These are phyloP conservation scores for Tautogolabrus adspersus DNA, from an alignment of 2,113 vertebrate genomes.

Conservation along the genomic window DNA sequence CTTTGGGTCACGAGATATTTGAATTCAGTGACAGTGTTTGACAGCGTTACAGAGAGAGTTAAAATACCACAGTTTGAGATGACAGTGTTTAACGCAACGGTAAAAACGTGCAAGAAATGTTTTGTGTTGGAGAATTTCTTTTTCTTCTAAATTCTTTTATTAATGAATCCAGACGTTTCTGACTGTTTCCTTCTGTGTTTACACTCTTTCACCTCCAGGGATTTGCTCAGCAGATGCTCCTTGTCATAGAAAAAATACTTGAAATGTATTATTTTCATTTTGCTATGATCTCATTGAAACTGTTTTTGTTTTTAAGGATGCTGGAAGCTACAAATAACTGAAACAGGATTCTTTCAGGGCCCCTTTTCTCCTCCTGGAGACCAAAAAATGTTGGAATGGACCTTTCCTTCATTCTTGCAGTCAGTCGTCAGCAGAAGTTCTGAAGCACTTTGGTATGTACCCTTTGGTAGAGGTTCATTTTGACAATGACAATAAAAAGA, in stretches of 20 bases:
- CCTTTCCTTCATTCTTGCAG: neutral
- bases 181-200: conserved; percentile 37
- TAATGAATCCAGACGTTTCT: neutral
- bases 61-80: neutral
- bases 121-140: neutral
- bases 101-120: neutral
- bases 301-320: conserved; percentile 2
- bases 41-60: neutral
- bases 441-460: too few species aligned
- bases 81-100: neutral
- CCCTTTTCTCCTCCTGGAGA: neutral
- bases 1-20: neutral
- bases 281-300: conserved; percentile 3
- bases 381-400: neutral
- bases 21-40: conserved; percentile 12
- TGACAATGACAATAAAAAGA: too few species aligned
- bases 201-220: neutral
- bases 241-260: conserved; percentile 2
- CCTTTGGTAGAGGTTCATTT: too few species aligned
- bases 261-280: neutral
- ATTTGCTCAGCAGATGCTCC: conserved; percentile 30
- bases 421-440: neutral
- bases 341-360: neutral
- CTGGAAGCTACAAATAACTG: conserved; percentile 16
- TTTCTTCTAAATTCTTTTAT: conserved; percentile 3